Evolutionary conservation across 2,113 vertebrate genomes (phyloP), one percentile per base, ranked within the genome.

Genomic region (Shinisaurus crocodilurus): DNA sequence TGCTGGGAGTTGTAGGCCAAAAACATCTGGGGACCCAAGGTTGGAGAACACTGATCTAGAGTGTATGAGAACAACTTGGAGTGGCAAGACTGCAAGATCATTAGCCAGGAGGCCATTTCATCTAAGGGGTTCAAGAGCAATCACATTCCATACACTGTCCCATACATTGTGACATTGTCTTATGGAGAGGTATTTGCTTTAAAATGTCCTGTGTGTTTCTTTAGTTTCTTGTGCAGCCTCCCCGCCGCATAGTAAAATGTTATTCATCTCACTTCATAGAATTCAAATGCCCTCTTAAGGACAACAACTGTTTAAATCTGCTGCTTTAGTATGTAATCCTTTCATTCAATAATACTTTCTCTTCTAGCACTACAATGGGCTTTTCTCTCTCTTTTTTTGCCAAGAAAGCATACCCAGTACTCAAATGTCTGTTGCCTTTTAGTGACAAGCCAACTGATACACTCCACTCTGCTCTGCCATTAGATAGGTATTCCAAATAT

Each of bases 401-500:
- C 91, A 92, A 94, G 94, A 93, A 95, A 93, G 92, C 94, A 95
- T 91, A 94, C 91, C 86, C 87, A 79, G 23, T 77, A 63, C 92
- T 95, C 89, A 93, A 93, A 75, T 90, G 88, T 94, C 92, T 94
- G 87, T 87, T 54, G 93, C 87, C 92, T 77, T 65, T 94, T 95
- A 88, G 84, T 92, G 82, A 90, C 84, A 93, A 93, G 94, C 91
- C 92, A 96, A 93, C 90, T 95, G 95, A 95, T 94, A 95, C 0
- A 88, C 92, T 90, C 85, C 86, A 91, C 91, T 89, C 63, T 90
- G 83, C 89, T 90, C 88, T 92, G 92, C 92, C 93, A 79, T 95
- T 91, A 89, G 80, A 93, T 96, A 95, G 96, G 91, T 93, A 96
- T 95, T 89, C 93, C 80, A 95, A 95, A 95, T 94, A 96, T 95